These are phyloP conservation scores for Magallana gigas DNA, from an alignment of 1,140 invertebrate genomes.

Conservation along the genomic window DNA sequence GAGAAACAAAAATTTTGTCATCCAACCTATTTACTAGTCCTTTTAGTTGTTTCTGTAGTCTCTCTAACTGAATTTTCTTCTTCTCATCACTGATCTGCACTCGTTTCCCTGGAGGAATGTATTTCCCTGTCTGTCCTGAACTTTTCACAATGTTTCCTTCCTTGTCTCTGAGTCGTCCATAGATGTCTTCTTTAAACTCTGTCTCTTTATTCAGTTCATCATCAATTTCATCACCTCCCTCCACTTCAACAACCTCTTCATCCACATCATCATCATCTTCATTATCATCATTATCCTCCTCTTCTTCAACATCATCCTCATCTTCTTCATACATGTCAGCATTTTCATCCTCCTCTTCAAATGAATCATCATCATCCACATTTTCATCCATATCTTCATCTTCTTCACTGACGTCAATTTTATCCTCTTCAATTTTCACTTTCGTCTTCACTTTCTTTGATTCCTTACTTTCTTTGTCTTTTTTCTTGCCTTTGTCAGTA, in stretches of 20 bases:
- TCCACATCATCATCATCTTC: constrained; percentile 46
- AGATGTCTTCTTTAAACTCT: constrained; percentile 93
- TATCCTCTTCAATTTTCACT: constrained; percentile 4
- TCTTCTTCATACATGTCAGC: constrained; percentile 52
- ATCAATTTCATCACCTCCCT: constrained; percentile 32
- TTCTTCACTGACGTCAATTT: constrained; percentile 50
- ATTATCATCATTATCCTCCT: constrained; percentile 49
- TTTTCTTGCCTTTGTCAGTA: neutral
- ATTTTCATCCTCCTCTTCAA: constrained; percentile 1
- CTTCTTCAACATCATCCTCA: constrained; percentile 51
- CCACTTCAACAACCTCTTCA: constrained; percentile 20
- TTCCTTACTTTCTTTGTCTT: neutral
- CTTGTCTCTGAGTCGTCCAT: constrained; percentile 90
- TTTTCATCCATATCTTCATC: constrained; percentile 24
- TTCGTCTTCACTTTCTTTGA: constrained; percentile 11
- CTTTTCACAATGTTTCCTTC: constrained; percentile 87
- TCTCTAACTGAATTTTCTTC: constrained; percentile 82
- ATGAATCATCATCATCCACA: constrained; percentile 7
- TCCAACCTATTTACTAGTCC: constrained; percentile 89
- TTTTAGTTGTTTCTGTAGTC: constrained; percentile 89
- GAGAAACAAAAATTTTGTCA: neutral
- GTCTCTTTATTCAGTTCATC: constrained; percentile 66
- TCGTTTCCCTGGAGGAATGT: constrained; percentile 90
- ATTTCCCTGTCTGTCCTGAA: constrained; percentile 82
- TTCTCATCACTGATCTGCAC: constrained; percentile 80